Evolutionary conservation across 2,113 vertebrate species (phyloP), one percentile per base, ranked within the genome.

Genomic region (Charina bottae): DNA sequence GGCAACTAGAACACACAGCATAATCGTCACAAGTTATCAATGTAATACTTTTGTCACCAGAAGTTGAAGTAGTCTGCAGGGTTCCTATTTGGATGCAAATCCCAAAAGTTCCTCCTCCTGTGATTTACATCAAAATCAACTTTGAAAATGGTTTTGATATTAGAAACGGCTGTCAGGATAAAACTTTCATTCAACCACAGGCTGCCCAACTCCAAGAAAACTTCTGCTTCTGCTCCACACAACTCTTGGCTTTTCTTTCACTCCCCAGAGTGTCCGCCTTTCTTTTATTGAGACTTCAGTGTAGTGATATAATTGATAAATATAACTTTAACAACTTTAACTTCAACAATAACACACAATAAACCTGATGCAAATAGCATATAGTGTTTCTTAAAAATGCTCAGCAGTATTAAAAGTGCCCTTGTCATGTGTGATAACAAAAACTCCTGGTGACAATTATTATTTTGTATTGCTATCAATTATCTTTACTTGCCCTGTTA

Each of bases 11-110:
- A 90, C 55, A 19, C 26, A 92, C 92, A 83, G 87, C 91, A 89
- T 90, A 94, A 93, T 87, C 90, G 90, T 94, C 72, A 1, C 93
- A 92, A 94, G 94, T 92, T 28, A 64, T 95, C 92, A 93, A 96
- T 95, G 85, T 96, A 92, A 88, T 55, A 93, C 72, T 83, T 94
- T 94, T 96, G 92, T 94, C 93, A 0, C 78, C 53, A 95, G 90
- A 92, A 94, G 92, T 95, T 95, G 72, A 95, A 94, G 95, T 94
- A 93, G 92, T 86, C 95, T 95, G 83, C 92, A 90, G 92, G 92
- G 94, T 49, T 96, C 92, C 95, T 92, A 68, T 94, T 96, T 94
- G 93, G 91, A 94, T 93, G 92, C 83, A 94, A 95, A 95, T 95
- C 93, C 89, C 91, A 19, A 78, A 85, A 93, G 95, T 88, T 0